Evolutionary conservation across 2,888 invertebrate species (phyloP), one percentile per base, ranked within the genome.

Genomic region (Sepiola atlantica): DNA sequence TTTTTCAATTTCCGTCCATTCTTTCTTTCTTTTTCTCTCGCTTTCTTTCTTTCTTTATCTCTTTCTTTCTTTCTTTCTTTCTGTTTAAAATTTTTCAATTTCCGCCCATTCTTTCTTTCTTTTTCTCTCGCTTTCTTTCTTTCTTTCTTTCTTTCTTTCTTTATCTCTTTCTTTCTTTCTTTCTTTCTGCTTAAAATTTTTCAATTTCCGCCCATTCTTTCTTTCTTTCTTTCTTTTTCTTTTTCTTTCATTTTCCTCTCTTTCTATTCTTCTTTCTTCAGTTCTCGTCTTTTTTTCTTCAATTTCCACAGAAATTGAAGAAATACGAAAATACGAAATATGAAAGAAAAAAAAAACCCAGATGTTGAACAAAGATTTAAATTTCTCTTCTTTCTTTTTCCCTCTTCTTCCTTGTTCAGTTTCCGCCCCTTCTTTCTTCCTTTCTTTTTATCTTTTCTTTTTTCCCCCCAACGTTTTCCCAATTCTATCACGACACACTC

Each of bases 221-320:
- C 35, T 35, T 90, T 14, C 90, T 90, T 90, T 10, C 35, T 90
- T 35, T 14, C 35, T 35, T 90, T 14, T 32, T 90, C n/a, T 10
- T 24, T 90, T 35, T 14, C 35, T 35, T 90, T 3, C 95, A n/a
- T n/a, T n/a, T 18, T 94, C 93, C 28, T 95, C 93, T 93, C 95
- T 95, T 55, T 94, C 94, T 94, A 95, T 95, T 8, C 96, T 94
- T 94, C 95, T 95, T 21, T 95, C 93, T 28, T 95, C 96, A 21
- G 94, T 95, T 77, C 95, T 94, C 18, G 94, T 91, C 12, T 95
- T 90, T 16, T 95, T 21, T 93, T 90, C 35, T 95, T 95, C 32
- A 95, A n/a, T n/a, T n/a, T n/a, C n/a, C n/a, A n/a, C n/a, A n/a
- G n/a, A n/a, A n/a, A n/a, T n/a, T n/a, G n/a, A n/a, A n/a, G n/a